These are phyloP conservation scores for Limnephilus rhombicus DNA, from an alignment of 2,888 invertebrate genomes.

Conservation along the genomic window DNA sequence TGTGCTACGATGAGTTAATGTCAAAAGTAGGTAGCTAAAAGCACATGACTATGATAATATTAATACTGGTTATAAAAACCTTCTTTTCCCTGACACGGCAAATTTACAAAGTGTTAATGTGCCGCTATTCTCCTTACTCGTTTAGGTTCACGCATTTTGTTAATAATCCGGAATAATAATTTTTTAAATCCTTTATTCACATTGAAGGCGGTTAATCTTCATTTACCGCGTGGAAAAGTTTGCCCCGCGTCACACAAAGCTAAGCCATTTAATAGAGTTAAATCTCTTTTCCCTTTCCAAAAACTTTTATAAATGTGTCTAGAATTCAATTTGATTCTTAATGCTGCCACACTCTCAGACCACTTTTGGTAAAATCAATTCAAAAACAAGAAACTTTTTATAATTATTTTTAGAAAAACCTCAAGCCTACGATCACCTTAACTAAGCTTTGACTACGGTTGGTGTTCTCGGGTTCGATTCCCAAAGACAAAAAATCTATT, in stretches of 20 bases:
- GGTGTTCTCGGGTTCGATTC: neutral
- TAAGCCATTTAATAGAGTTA: neutral
- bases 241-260: neutral
- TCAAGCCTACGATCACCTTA: neutral
- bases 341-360: neutral
- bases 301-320: slow-evolving; percentile 1
- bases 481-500: neutral
- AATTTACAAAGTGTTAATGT: neutral
- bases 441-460: neutral
- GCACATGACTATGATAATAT: neutral
- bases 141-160: slow-evolving; percentile 1
- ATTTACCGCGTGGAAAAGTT: neutral
- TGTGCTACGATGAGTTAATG: neutral
- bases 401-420: neutral
- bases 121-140: neutral
- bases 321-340: slow-evolving; percentile 1
- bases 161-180: neutral
- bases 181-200: neutral
- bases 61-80: neutral
- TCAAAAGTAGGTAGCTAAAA: neutral
- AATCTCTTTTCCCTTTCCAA: neutral
- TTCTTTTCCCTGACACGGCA: neutral
- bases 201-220: slow-evolving; percentile 1
- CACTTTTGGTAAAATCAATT: neutral
- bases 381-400: neutral